Evolutionary conservation across 2,888 invertebrate species (phyloP), one percentile per base, ranked within the genome.

Genomic region (Cabera pusaria): DNA sequence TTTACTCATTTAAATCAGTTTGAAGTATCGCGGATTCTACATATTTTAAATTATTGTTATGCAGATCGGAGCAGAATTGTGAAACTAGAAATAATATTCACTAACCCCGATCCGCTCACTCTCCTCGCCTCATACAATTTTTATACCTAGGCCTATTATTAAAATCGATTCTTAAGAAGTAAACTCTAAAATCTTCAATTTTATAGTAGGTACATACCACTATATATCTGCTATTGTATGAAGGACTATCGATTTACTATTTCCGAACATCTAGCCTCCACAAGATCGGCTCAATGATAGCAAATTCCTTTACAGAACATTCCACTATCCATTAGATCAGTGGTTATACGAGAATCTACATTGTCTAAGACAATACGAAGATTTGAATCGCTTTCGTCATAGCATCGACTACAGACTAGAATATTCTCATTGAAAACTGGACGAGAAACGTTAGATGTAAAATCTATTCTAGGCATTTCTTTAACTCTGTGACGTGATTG

Each of bases 331-430:
- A 17, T 26, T n/a, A n/a, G n/a, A n/a, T n/a, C n/a, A n/a, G n/a
- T 26, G 26, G 17, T 17, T 17, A 16, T 5, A 28, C 19, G 7
- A 3, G 11, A 18, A 11, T 28, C 20, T 5, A 17, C 17, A 23
- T 32, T 32, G 19, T 23, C 12, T 19, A 7, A 24, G 9, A 24
- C 12, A 24, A 33, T 33, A 12, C 10, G 17, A 18, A 18, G n/a
- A 23, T 24, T 20, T 19, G 28, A 11, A 28, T 12, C 16, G 8
- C 17, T 18, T 10, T 27, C 6, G 9, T 10, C 27, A 27, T 12
- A 20, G 7, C 20, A 20, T 35, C 6, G 11, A 7, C 35, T 22
- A 27, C 24, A 34, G 34, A 1, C 10, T 26, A 10, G 9, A 26
- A 0, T 9, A 26, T 3, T 3, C 9, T 1, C n/a, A 8, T 25